Evolutionary conservation across 2,888 invertebrate species (phyloP).

Genomic region (Ophraella communa): DNA sequence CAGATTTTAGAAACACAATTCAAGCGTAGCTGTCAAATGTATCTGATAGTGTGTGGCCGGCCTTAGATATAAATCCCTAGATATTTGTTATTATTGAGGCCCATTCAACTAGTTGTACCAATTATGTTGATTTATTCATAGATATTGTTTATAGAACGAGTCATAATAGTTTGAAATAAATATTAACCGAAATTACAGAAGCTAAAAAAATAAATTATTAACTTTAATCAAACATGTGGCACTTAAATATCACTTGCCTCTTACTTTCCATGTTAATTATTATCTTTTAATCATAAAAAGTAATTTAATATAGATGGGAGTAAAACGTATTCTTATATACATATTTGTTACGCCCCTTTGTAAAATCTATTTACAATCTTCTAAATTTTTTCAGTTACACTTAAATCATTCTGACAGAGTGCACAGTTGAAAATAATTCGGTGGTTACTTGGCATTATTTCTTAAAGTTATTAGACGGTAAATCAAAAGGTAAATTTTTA

Average conservation of each 20-base stretch:
- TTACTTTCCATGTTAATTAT: background rate
- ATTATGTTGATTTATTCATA: too few species aligned
- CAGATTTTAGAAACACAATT: too few species aligned
- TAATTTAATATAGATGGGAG: constrained; percentile 31
- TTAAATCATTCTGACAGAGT: background rate
- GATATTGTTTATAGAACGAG: too few species aligned
- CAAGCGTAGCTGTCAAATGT: too few species aligned
- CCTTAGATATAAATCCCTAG: too few species aligned
- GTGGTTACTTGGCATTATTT: too few species aligned
- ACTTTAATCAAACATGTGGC: background rate
- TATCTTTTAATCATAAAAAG: constrained; percentile 24
- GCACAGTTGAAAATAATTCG: too few species aligned
- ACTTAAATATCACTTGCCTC: background rate
- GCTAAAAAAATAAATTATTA: background rate
- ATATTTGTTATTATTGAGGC: too few species aligned
- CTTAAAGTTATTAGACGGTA: too few species aligned
- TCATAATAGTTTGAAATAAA: background rate
- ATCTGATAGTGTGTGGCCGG: too few species aligned
- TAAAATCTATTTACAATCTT: background rate
- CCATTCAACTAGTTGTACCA: too few species aligned
- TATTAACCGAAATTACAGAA: background rate
- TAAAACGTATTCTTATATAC: constrained; percentile 26
- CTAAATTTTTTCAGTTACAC: background rate
- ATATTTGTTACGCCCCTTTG: constrained; percentile 22
- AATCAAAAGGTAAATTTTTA: too few species aligned